Base-by-base conservation (phyloP, 2,797 vertebrate species). In the Enoplosus armatus region DNA sequence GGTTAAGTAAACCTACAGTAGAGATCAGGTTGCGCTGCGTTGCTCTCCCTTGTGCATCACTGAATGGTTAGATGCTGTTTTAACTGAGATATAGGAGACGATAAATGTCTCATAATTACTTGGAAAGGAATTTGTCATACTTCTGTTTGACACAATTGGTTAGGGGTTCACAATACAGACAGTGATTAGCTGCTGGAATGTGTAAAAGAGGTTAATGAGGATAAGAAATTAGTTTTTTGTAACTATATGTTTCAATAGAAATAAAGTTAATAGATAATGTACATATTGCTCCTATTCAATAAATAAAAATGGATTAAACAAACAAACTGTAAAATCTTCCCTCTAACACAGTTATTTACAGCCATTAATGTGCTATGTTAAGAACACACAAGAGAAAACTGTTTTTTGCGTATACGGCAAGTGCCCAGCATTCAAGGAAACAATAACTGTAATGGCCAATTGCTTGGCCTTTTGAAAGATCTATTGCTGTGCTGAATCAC, bases 401-500 rank as follows among this genome's bases (percentile, higher is more conserved):
- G 43, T 35, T 43, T 79, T 53, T 58, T 55, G 18, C 8, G 3
- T 6, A 69, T 72, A 60, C 18, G 1, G 56, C 43, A 80, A 72
- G 45, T 51, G 24, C 55, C 50, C 27, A 53, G 18, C 66, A 66
- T 87, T 85, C 50, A 68, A 54, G 27, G 60, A 89, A 93, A 92
- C 91, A 91, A 93, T 93, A 89, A 86, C 75, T 79, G 55, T 92
- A 91, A 91, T 89, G 72, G 86, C 47, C 86, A 79, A 85, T 90
- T 90, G 80, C 88, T 87, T 72, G 51, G 51, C 76, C 55, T 87
- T 90, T 80, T 82, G 79, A 87, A 90, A 89, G 90, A 92, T 90
- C 60, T 91, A 93, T 61, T 41, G 84, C 86, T 47, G 63, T 75
- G 18, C 83, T 93, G 86, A 90, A 91, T 93, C 87, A 88, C 84